Conservation (phyloP, 2,797 vertebrate genomes). For the Phoeniculus purpureus region DNA sequence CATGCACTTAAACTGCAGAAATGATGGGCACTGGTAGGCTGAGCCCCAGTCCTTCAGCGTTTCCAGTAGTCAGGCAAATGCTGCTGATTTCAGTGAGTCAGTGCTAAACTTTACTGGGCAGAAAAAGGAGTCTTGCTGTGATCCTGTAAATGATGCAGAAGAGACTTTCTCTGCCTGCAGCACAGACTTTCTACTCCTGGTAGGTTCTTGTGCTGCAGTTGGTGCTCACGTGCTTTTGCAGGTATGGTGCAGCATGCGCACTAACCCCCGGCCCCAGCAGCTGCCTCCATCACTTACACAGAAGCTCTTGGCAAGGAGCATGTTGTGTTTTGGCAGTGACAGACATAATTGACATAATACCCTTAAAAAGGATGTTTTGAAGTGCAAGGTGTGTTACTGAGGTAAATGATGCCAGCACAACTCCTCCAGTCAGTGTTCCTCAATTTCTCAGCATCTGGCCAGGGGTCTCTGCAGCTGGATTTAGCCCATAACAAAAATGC, state of each 20-base stretch:
- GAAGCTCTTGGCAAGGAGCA: neutral
- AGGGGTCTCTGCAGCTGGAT: neutral
- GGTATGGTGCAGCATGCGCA: accelerated
- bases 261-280: neutral
- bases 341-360: accelerated
- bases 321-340: accelerated
- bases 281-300: accelerated
- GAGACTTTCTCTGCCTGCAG: neutral
- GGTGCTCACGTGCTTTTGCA: accelerated
- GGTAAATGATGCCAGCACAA: accelerated
- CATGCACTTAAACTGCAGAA: accelerated
- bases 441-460: neutral
- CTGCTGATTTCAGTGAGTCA: neutral
- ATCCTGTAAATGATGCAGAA: neutral
- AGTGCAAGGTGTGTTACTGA: accelerated
- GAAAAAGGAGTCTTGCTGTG: neutral
- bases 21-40: neutral
- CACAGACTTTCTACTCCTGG: neutral
- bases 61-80: neutral
- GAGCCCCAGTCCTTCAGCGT: neutral
- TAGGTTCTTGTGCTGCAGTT: neutral
- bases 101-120: neutral
- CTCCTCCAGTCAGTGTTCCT: neutral
- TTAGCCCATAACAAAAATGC: accelerated
- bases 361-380: neutral